Evolutionary conservation across 2,888 invertebrate genomes (phyloP), one percentile per base, ranked within the genome.

Genomic region (Lordiphosa andalusiaca): DNA sequence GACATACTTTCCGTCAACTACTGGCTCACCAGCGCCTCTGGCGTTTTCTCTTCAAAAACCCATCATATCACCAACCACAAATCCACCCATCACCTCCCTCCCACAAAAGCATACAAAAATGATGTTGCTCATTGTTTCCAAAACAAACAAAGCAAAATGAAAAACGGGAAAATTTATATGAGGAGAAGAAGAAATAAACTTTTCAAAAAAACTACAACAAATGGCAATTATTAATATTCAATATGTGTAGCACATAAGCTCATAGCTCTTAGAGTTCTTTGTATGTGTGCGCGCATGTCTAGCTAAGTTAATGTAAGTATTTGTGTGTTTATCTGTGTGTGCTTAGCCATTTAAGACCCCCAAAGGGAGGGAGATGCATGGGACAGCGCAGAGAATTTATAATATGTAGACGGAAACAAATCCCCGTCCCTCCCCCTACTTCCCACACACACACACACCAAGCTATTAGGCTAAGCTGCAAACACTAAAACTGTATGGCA

Each of bases 171-270:
- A 30, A n/a, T 35, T 37, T 44, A 23, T 42, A 13, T 50, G 55
- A 38, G n/a, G 50, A 58, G 40, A 25, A 33, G 23, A 51, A 57
- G 51, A 40, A 25, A 53, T 41, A 12, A 53, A 62, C 47, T 46
- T 16, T 13, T 6, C n/a, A 51, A 25, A 52, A 51, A 51, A 62
- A 53, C 55, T 44, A 56, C 56, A 60, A 65, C 73, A 69, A 75
- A 77, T 62, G 75, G 80, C 83, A 80, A 80, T 76, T 80, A 80
- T 73, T 67, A 70, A 83, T 72, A 73, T 70, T 71, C 69, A 73
- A 76, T 76, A 78, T 64, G 67, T 56, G 46, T 73, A 71, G 55
- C 50, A 51, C 39, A 58, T 68, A 67, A 53, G 53, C 48, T 57
- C 53, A 66, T 67, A 67, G 63, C 53, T 64, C 64, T 46, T 58